phyloP scores from a whole-genome alignment of 2,113 vertebrate genomes.

The Bambusicola thoracicus region DNA sequence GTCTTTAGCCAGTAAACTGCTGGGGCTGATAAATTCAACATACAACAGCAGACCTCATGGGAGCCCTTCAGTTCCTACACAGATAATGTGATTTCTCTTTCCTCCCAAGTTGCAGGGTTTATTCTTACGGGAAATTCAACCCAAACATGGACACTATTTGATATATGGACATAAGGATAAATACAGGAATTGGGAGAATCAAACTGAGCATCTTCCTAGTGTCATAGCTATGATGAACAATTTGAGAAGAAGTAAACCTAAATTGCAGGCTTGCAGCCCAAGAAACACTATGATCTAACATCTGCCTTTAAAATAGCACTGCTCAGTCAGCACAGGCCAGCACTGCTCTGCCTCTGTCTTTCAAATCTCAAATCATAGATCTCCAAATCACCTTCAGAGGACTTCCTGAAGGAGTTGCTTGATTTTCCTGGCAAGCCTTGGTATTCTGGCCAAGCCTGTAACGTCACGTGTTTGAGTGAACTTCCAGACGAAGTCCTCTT shows the following conservation, averaged over 20 bases:
- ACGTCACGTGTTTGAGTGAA: neutral
- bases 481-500: neutral
- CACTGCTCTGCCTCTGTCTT: neutral
- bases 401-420: neutral
- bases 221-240: neutral
- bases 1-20: neutral
- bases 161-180: neutral
- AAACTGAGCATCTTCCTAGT: neutral
- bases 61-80: neutral
- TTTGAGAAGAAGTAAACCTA: neutral
- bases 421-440: neutral
- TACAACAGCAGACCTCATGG: accelerated
- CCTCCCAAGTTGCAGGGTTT: neutral
- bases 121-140: neutral
- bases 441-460: accelerated
- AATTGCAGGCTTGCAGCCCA: neutral
- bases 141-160: no score
- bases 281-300: neutral
- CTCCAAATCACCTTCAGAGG: neutral
- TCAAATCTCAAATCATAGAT: neutral
- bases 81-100: neutral
- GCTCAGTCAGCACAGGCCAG: neutral
- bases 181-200: neutral
- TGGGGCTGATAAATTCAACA: neutral
- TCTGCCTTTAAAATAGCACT: neutral